phyloP scores from a whole-genome alignment of 1,140 invertebrate species.

The Trialeurodes vaporariorum region DNA sequence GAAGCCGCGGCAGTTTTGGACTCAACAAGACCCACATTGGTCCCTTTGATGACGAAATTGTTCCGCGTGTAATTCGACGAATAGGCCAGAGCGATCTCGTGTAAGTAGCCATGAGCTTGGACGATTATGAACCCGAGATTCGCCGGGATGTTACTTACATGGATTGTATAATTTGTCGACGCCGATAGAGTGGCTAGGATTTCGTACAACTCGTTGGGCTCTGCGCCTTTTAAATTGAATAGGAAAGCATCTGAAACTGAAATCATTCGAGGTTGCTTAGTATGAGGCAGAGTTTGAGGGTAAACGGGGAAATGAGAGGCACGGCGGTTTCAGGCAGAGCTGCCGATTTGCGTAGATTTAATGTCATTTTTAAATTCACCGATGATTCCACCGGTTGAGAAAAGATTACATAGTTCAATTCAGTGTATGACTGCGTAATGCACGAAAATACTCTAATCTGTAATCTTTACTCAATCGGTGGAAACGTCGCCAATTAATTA shows the following conservation, averaged over 20 bases:
- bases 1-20: conserved; percentile 16
- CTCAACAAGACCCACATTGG: conserved; percentile 49
- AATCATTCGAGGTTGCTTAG: too few relatives aligned
- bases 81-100: conserved; percentile 48
- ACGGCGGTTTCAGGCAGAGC: too few relatives aligned
- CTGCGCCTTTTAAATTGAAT: background rate
- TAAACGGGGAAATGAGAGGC: too few relatives aligned
- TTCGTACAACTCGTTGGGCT: background rate
- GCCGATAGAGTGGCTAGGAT: conserved; percentile 8
- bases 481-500: too few relatives aligned
- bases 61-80: conserved; percentile 22
- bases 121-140: conserved; percentile 45
- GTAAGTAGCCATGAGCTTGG: conserved; percentile 49
- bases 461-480: too few relatives aligned
- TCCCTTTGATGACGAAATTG: conserved; percentile 36
- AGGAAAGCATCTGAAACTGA: background rate
- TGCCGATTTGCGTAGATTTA: too few relatives aligned
- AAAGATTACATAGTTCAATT: too few relatives aligned
- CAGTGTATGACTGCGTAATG: too few relatives aligned
- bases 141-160: conserved; percentile 25
- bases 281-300: too few relatives aligned
- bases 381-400: too few relatives aligned
- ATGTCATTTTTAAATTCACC: too few relatives aligned
- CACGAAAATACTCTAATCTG: too few relatives aligned
- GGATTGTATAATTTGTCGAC: conserved; percentile 5